Conservation (phyloP, 2,113 vertebrate genomes). For the Dipodomys spectabilis region DNA sequence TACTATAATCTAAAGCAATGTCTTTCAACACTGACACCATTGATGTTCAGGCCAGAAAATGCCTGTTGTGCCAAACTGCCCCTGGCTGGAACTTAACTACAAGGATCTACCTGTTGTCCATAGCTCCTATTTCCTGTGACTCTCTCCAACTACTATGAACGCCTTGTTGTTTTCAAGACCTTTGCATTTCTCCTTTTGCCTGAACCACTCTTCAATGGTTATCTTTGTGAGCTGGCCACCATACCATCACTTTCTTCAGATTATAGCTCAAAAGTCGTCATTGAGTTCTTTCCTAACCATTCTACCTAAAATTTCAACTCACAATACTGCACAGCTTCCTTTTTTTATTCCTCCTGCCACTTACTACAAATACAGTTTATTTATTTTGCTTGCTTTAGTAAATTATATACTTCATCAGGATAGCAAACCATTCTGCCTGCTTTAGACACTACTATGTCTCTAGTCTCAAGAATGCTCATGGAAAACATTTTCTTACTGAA, state of each 20-base stretch:
- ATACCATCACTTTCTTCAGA: not conserved
- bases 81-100: not conserved
- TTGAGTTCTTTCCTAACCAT: not conserved
- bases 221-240: not conserved
- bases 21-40: not conserved
- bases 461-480: not conserved
- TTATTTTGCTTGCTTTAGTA: conserved; percentile 14
- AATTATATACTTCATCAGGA: not conserved
- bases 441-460: not conserved
- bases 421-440: not conserved
- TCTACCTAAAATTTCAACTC: not conserved
- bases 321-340: not conserved
- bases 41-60: not conserved
- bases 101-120: not conserved
- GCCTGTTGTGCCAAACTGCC: not conserved
- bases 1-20: not conserved
- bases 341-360: not conserved
- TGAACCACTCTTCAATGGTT: not conserved
- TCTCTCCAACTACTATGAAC: not conserved
- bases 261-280: conserved; percentile 9
- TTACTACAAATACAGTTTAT: not conserved
- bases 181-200: not conserved
- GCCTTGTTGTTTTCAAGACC: not conserved
- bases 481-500: not conserved
- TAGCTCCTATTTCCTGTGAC: not conserved